Conservation (phyloP, 1,140 invertebrate species). For the Cherax quadricarinatus region DNA sequence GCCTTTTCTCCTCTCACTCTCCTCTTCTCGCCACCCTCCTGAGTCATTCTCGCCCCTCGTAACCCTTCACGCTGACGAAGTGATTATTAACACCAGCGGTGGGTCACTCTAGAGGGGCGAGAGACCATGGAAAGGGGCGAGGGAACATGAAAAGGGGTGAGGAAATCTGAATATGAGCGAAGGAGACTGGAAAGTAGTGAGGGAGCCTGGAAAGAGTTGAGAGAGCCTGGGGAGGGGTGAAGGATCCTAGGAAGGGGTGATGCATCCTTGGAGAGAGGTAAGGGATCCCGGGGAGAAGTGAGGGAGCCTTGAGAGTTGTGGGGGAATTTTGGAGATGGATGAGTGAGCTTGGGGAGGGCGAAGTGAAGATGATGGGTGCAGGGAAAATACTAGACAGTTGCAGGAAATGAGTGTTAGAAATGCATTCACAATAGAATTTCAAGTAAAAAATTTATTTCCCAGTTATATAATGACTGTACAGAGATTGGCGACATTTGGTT, state of each 20-base stretch:
- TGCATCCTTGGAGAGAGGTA: neutral
- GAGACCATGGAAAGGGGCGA: neutral
- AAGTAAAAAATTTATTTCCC: too few relatives aligned
- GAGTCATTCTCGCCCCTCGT: constrained; percentile 41
- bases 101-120: neutral
- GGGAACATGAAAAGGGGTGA: neutral
- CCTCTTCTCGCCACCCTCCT: neutral
- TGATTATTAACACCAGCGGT: constrained; percentile 41
- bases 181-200: neutral
- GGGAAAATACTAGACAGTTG: too few relatives aligned
- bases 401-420: too few relatives aligned
- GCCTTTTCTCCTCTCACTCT: neutral
- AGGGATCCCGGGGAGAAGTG: neutral
- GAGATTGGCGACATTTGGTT: too few relatives aligned
- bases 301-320: neutral
- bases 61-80: constrained; percentile 37
- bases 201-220: too few relatives aligned
- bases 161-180: neutral
- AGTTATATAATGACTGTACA: too few relatives aligned
- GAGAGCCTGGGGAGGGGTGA: too few relatives aligned
- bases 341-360: neutral
- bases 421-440: too few relatives aligned
- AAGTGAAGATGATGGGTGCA: too few relatives aligned
- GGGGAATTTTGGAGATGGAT: too few relatives aligned
- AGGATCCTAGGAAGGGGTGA: neutral